Evolutionary conservation across 2,113 vertebrate genomes (phyloP).

Genomic region (Numenius arquata): DNA sequence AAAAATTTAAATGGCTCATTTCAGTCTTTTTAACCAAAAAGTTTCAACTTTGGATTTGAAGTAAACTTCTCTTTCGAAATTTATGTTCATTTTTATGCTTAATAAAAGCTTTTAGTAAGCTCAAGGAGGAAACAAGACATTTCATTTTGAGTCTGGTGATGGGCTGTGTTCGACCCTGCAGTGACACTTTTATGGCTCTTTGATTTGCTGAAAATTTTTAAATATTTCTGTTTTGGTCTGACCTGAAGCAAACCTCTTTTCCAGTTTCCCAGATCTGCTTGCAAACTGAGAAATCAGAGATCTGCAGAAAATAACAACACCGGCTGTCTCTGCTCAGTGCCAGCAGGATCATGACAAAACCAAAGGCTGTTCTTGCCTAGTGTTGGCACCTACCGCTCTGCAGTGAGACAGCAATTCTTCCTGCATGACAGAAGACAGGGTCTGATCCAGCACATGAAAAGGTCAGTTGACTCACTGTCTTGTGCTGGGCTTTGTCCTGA

Average conservation of each 20-base stretch:
- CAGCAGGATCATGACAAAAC: neutral
- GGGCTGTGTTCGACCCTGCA: neutral
- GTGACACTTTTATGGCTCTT: neutral
- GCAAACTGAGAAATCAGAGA: neutral
- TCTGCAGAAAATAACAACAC: neutral
- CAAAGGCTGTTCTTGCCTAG: neutral
- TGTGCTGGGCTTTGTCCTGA: neutral
- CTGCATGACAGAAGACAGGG: neutral
- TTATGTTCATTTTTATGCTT: conserved; percentile 3
- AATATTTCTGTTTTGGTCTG: neutral
- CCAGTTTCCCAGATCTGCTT: neutral
- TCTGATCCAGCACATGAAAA: neutral
- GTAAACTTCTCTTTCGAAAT: neutral
- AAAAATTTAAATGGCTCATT: neutral
- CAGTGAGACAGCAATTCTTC: neutral
- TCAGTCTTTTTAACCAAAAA: neutral
- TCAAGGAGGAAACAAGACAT: neutral
- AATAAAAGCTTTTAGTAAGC: neutral
- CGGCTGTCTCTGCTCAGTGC: neutral
- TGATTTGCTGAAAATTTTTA: neutral
- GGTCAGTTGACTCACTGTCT: neutral
- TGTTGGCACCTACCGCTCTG: neutral
- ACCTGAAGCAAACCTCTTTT: neutral
- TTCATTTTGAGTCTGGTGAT: neutral
- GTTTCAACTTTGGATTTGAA: neutral